Evolutionary conservation across 2,797 vertebrate species (phyloP).

Genomic region (Podarcis lilfordi): DNA sequence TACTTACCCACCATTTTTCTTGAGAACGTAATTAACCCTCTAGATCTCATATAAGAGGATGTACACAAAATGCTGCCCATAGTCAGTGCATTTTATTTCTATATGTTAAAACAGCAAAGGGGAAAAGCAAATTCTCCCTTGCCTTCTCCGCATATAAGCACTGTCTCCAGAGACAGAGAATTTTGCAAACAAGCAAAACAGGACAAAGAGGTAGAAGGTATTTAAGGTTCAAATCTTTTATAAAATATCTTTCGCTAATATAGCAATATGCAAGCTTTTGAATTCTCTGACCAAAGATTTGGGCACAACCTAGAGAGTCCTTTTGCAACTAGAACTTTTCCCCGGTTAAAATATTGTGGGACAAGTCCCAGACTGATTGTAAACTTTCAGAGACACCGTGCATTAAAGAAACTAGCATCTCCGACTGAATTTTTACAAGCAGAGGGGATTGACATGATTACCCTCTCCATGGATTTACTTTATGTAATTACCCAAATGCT

Average conservation of each 20-base stretch:
- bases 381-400: neutral
- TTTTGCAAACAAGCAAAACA: constrained; percentile 60
- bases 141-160: constrained; percentile 51
- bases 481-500: constrained; percentile 1
- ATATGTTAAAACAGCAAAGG: constrained; percentile 14
- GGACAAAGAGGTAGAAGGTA: constrained; percentile 59
- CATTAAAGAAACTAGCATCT: neutral
- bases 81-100: constrained; percentile 71
- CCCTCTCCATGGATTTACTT: neutral
- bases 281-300: neutral
- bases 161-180: constrained; percentile 57
- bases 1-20: constrained; percentile 28
- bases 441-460: neutral
- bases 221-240: constrained; percentile 62
- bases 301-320: neutral
- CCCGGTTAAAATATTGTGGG: too few species aligned
- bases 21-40: constrained; percentile 41
- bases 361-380: neutral
- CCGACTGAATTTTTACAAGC: neutral
- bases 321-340: neutral
- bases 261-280: neutral
- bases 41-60: constrained; percentile 35
- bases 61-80: constrained; percentile 51
- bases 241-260: neutral
- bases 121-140: constrained; percentile 60